phyloP scores from a whole-genome alignment of 2,888 invertebrate genomes.

The Eupithecia insigniata region DNA sequence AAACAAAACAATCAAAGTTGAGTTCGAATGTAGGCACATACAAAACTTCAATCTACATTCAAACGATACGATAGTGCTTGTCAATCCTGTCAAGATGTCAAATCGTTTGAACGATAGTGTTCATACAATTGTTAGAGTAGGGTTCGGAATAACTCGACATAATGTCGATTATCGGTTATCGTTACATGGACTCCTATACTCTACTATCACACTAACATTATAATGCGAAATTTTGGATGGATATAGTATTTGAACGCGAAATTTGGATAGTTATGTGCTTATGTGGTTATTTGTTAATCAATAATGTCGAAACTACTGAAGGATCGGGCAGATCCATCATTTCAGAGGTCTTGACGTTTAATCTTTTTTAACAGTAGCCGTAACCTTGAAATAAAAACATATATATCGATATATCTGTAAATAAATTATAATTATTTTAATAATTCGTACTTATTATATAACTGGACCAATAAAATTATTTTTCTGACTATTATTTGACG shows the following conservation, averaged over 20 bases:
- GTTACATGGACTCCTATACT: background rate
- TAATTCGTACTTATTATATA: no score
- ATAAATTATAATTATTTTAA: no score
- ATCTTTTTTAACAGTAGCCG: no score
- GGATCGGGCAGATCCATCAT: no score
- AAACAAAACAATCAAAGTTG: background rate
- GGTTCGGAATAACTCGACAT: background rate
- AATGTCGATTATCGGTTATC: background rate
- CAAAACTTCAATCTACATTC: background rate
- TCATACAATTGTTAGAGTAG: background rate
- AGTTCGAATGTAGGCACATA: background rate
- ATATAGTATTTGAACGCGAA: background rate
- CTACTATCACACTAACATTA: background rate
- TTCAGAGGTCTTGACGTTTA: no score
- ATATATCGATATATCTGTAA: no score
- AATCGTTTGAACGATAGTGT: background rate
- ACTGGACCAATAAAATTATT: no score
- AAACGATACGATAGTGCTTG: background rate
- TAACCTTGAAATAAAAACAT: no score
- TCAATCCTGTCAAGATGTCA: background rate
- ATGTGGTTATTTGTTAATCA: background rate
- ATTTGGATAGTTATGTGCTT: background rate
- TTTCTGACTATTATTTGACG: no score
- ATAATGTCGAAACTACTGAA: background rate
- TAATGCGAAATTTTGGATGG: background rate